Percentiles rank a stretch among this genome's conserved stretches.
phyloP scores from a whole-genome alignment of 1,140 invertebrate genomes.

The Dryas iulia region DNA sequence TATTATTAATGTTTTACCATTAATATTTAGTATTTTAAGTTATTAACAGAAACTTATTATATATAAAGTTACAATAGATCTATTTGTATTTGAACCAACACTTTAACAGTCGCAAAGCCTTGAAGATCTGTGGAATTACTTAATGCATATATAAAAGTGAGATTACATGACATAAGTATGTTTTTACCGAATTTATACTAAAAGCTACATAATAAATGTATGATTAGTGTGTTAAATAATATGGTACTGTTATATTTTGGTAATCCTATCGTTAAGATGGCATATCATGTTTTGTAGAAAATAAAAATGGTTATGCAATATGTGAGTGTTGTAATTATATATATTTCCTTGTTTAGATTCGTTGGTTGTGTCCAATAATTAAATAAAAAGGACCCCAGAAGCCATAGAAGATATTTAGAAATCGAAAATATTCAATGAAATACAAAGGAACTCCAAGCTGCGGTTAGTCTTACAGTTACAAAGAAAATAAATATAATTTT shows the following conservation, averaged over 20 bases:
- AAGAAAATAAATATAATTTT: no score
- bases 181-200: constrained; percentile 42
- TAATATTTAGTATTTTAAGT: not conserved
- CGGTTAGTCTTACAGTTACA: no score
- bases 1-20: not conserved
- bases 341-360: not conserved
- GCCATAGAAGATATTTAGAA: no score
- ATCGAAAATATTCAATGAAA: no score
- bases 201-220: constrained; percentile 28
- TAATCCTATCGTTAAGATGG: constrained; percentile 49
- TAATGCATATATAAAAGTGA: constrained; percentile 33
- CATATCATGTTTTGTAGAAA: constrained; percentile 76
- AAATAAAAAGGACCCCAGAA: no score
- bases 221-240: constrained; percentile 28
- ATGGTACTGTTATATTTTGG: constrained; percentile 64
- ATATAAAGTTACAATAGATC: not conserved
- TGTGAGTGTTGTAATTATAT: not conserved
- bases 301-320: constrained; percentile 59
- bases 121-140: constrained; percentile 56
- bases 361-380: no score
- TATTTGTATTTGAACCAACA: not conserved
- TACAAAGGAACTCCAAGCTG: no score
- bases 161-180: constrained; percentile 51
- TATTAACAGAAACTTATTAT: not conserved
- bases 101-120: constrained; percentile 9